phyloP scores from a whole-genome alignment of 2,113 vertebrate genomes.

The Leptobrachium ailaonicum region DNA sequence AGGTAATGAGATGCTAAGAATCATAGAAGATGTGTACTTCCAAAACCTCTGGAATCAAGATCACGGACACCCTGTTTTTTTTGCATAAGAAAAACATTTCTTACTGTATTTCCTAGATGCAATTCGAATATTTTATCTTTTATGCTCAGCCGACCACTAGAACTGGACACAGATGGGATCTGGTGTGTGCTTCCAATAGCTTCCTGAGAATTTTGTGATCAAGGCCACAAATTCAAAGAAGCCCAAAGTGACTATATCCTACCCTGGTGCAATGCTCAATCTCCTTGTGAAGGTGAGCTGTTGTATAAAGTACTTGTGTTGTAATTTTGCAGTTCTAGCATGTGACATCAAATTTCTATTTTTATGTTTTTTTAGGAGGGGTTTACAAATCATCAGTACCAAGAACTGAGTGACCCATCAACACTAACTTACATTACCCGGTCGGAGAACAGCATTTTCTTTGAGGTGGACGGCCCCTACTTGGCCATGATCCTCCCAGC shows the following conservation, averaged over 20 bases:
- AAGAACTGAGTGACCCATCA: constrained; percentile 85
- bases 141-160: constrained; percentile 85
- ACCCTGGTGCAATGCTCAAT: constrained; percentile 97
- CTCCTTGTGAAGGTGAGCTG: constrained; percentile 89
- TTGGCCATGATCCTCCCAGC: constrained; percentile 98
- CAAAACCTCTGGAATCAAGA: no score
- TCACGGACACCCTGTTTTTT: no score
- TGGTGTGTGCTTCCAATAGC: constrained; percentile 98
- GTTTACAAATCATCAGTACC: constrained; percentile 97
- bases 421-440: constrained; percentile 79
- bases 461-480: constrained; percentile 96
- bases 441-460: constrained; percentile 96
- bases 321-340: neutral
- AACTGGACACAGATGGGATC: constrained; percentile 96
- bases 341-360: no score
- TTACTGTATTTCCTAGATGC: neutral
- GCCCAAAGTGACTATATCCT: constrained; percentile 93
- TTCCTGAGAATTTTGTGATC: constrained; percentile 94
- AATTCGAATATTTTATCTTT: no score
- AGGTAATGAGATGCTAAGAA: no score
- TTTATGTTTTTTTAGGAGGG: constrained; percentile 76
- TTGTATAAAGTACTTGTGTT: neutral
- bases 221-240: constrained; percentile 88
- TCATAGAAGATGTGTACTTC: no score
- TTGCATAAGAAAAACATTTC: no score